These are phyloP conservation scores for Chloroceryle amazona DNA, from an alignment of 2,797 vertebrate species.

Conservation along the genomic window DNA sequence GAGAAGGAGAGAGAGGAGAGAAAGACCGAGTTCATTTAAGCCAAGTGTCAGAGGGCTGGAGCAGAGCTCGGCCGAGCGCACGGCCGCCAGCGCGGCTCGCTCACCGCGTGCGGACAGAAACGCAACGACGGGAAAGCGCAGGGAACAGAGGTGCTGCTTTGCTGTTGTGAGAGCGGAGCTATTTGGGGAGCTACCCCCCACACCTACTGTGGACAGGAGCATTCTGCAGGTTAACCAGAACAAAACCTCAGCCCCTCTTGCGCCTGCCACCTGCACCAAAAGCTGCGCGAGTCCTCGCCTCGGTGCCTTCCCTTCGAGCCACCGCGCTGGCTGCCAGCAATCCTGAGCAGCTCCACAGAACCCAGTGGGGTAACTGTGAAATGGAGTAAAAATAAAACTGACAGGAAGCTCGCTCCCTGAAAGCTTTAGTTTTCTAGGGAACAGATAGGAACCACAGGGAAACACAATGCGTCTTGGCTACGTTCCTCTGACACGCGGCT, in stretches of 20 bases:
- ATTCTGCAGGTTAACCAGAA: background rate
- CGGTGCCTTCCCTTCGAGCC: background rate
- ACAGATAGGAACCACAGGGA: accelerated
- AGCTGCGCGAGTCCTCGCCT: background rate
- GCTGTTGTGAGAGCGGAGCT: background rate
- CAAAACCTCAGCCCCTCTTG: background rate
- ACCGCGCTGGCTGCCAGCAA: background rate
- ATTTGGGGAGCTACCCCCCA: background rate
- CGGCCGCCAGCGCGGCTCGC: background rate
- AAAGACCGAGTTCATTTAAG: conserved; percentile 81
- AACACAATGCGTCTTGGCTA: background rate
- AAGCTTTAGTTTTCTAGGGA: conserved; percentile 24
- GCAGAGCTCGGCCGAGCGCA: background rate
- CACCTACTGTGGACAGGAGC: accelerated
- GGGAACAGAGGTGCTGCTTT: background rate
- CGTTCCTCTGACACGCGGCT: background rate
- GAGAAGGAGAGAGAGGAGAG: conserved; percentile 82
- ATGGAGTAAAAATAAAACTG: conserved; percentile 21
- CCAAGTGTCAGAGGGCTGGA: conserved; percentile 66
- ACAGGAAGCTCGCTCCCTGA: conserved; percentile 32
- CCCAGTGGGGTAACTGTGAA: conserved; percentile 25
- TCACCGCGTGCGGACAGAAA: background rate
- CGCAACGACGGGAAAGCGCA: background rate
- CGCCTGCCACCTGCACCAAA: background rate
- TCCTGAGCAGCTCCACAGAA: conserved; percentile 10